Conservation (phyloP, 2,113 vertebrate species). For the Gavia stellata region DNA sequence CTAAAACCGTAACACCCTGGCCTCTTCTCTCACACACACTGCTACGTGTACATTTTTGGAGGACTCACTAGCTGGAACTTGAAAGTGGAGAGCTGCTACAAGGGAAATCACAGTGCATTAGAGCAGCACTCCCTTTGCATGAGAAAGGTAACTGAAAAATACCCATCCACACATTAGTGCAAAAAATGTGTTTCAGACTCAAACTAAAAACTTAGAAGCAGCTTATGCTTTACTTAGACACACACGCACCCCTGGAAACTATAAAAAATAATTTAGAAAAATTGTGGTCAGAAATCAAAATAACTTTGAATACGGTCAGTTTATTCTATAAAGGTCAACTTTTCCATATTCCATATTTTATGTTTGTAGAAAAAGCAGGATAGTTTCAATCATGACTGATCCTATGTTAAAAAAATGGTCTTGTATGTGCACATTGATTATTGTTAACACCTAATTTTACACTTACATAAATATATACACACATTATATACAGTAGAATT, state of each 20-base stretch:
- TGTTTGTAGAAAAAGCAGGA: neutral
- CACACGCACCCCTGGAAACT: neutral
- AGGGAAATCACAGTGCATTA: neutral
- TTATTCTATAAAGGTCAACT: neutral
- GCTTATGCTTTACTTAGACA: neutral
- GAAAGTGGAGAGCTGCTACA: neutral
- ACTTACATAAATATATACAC: neutral
- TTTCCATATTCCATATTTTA: neutral
- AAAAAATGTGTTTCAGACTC: neutral
- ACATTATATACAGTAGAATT: neutral
- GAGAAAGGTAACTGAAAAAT: neutral
- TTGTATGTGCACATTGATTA: neutral
- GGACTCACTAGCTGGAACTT: neutral
- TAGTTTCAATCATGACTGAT: neutral
- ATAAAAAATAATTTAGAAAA: neutral
- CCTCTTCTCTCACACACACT: neutral
- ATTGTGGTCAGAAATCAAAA: neutral
- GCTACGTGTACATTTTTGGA: rapidly evolving
- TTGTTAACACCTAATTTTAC: neutral
- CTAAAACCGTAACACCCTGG: neutral
- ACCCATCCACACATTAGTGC: neutral
- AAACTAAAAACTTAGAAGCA: neutral
- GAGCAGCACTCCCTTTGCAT: neutral
- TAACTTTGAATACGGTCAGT: neutral
- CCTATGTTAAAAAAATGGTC: neutral